A percentile compares a stretch with the other conserved stretches of the same genome.
Conservation (phyloP, 2,113 vertebrate species). For the Cavia aperea region DNA sequence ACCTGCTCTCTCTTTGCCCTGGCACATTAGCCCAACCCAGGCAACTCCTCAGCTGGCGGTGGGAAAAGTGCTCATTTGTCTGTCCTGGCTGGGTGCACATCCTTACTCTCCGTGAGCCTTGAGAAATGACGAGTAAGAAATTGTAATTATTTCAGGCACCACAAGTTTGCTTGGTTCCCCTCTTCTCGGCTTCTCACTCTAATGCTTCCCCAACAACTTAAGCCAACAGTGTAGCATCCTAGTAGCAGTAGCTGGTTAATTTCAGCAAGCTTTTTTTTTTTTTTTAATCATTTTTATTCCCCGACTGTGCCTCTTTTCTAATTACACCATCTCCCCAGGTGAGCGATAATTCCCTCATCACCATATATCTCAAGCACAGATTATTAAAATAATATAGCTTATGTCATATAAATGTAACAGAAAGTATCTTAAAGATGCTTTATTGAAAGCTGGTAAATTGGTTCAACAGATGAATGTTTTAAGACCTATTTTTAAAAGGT, state of each 20-base stretch:
- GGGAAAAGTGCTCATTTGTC: slow-evolving; percentile 73
- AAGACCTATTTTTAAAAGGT: slow-evolving; percentile 62
- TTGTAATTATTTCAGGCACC: slow-evolving; percentile 78
- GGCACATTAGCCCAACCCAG: slow-evolving; percentile 72
- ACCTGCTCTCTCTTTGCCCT: slow-evolving; percentile 73
- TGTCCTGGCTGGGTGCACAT: slow-evolving; percentile 74
- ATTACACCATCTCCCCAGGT: slow-evolving; percentile 78
- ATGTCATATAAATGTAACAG: slow-evolving; percentile 68
- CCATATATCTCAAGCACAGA: slow-evolving; percentile 71
- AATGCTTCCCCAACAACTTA: slow-evolving; percentile 70
- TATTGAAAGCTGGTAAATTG: slow-evolving; percentile 66
- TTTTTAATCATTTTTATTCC: slow-evolving; percentile 78
- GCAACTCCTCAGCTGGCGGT: slow-evolving; percentile 59
- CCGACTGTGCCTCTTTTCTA: slow-evolving; percentile 75
- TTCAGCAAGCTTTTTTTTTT: slow-evolving; percentile 67
- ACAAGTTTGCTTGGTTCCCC: slow-evolving; percentile 65
- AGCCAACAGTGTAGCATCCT: slow-evolving; percentile 71
- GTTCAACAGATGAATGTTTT: slow-evolving; percentile 65
- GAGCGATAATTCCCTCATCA: slow-evolving; percentile 76
- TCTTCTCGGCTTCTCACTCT: slow-evolving; percentile 64
- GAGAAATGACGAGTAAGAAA: slow-evolving; percentile 74
- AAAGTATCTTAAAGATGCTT: slow-evolving; percentile 70
- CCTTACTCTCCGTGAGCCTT: slow-evolving; percentile 70
- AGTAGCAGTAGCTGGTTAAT: slow-evolving; percentile 71
- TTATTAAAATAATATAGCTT: slow-evolving; percentile 76